Evolutionary conservation across 2,797 vertebrate species (phyloP).

Genomic region (Labeo calbasu): DNA sequence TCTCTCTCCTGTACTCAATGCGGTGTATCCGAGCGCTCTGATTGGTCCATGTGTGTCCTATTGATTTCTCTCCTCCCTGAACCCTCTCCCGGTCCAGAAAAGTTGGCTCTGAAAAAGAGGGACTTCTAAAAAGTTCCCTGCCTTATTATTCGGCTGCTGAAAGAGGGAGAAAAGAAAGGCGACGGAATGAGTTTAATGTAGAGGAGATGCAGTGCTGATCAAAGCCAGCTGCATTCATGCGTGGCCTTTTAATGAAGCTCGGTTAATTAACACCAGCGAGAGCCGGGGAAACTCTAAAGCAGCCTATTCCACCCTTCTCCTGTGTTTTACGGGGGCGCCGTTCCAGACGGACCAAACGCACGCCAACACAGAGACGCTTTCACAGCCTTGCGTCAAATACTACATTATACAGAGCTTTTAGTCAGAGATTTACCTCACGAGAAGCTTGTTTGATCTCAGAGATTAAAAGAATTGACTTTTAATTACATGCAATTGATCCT

Average conservation of each 20-base stretch:
- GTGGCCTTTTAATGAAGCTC: constrained; percentile 79
- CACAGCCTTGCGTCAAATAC: constrained; percentile 31
- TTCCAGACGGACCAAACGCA: neutral
- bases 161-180: constrained; percentile 39
- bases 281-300: constrained; percentile 48
- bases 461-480: neutral
- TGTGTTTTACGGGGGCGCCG: neutral
- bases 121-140: constrained; percentile 36
- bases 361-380: constrained; percentile 6
- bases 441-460: neutral
- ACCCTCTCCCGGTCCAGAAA: constrained; percentile 53
- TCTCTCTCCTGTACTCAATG: constrained; percentile 50
- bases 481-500: neutral
- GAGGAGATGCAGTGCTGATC: constrained; percentile 62
- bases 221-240: constrained; percentile 77
- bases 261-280: constrained; percentile 72
- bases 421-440: constrained; percentile 16
- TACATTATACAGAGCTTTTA: constrained; percentile 3
- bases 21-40: constrained; percentile 60
- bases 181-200: constrained; percentile 46
- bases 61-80: constrained; percentile 48
- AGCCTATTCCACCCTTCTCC: constrained; percentile 47
- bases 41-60: constrained; percentile 64
- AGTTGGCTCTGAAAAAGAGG: constrained; percentile 38
- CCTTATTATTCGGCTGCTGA: constrained; percentile 51